These are phyloP conservation scores for Lasius platythorax DNA, from an alignment of 2,888 invertebrate species.

Conservation along the genomic window DNA sequence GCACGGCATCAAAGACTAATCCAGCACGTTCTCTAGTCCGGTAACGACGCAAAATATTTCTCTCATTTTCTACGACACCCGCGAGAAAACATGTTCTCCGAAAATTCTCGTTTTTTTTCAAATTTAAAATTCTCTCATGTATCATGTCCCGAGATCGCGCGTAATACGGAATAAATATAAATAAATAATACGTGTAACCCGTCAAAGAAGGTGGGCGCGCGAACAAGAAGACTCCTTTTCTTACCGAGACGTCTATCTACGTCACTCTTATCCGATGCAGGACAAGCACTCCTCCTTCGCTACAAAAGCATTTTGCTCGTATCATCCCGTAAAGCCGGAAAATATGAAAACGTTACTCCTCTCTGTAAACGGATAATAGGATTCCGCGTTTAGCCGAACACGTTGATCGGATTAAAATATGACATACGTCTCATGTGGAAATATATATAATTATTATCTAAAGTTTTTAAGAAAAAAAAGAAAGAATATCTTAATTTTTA, in stretches of 20 bases:
- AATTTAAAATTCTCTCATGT: slow-evolving; percentile 43
- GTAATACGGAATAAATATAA: slow-evolving; percentile 53
- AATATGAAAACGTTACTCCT: slow-evolving; percentile 52
- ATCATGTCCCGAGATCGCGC: slow-evolving; percentile 21
- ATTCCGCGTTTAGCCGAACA: slow-evolving; percentile 39
- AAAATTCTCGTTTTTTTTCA: slow-evolving; percentile 36
- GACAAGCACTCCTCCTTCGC: slow-evolving; percentile 31
- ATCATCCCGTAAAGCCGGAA: slow-evolving; percentile 48
- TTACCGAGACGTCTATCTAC: slow-evolving; percentile 44
- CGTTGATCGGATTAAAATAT: slow-evolving; percentile 41
- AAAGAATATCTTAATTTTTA: background rate
- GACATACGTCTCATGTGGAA: background rate
- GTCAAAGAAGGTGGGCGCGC: slow-evolving; percentile 44
- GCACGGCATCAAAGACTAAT: slow-evolving; percentile 44
- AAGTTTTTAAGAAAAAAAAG: background rate
- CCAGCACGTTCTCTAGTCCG: slow-evolving; percentile 28
- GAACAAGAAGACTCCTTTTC: slow-evolving; percentile 39
- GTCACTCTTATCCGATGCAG: slow-evolving; percentile 44
- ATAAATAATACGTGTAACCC: slow-evolving; percentile 49
- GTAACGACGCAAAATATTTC: slow-evolving; percentile 41
- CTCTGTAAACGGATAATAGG: slow-evolving; percentile 49
- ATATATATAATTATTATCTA: slow-evolving; percentile 21
- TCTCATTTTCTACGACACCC: slow-evolving; percentile 35
- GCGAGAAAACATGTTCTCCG: slow-evolving; percentile 29
- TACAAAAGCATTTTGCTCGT: slow-evolving; percentile 53